Percentiles rank a stretch among this genome's conserved stretches.
Conservation (phyloP, 2,797 vertebrate species). For the Brotula barbata region DNA sequence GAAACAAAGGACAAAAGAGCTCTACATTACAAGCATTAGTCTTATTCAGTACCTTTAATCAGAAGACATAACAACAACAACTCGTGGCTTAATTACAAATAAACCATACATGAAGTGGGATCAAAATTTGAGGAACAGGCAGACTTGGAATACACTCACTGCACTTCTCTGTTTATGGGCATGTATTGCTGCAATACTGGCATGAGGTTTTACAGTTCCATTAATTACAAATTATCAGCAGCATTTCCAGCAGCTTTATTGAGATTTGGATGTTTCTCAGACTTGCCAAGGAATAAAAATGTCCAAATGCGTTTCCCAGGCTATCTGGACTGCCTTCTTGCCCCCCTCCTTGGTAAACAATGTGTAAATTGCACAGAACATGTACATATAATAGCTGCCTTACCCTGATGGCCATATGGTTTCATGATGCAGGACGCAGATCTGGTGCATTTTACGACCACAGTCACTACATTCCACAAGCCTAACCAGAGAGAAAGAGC, state of each 20-base stretch:
- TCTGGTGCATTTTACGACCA: constrained; percentile 99
- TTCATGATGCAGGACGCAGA: constrained; percentile 96
- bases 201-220: neutral
- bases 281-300: neutral
- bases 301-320: constrained; percentile 8
- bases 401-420: constrained; percentile 98
- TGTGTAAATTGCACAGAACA: constrained; percentile 16
- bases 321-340: too few relatives aligned
- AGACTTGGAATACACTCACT: too few relatives aligned
- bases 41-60: too few relatives aligned
- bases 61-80: too few relatives aligned
- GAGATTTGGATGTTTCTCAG: constrained; percentile 6
- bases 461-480: constrained; percentile 99
- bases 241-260: too few relatives aligned
- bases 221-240: too few relatives aligned
- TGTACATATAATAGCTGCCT: constrained; percentile 32
- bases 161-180: too few relatives aligned
- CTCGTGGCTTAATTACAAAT: constrained; percentile 37
- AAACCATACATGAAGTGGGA: constrained; percentile 20
- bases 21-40: too few relatives aligned
- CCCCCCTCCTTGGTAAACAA: neutral
- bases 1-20: too few relatives aligned
- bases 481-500: constrained; percentile 70
- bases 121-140: too few relatives aligned
- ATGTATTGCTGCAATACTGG: too few relatives aligned